Conservation (phyloP, 2,797 vertebrate genomes). For the Carcharodon carcharias region DNA sequence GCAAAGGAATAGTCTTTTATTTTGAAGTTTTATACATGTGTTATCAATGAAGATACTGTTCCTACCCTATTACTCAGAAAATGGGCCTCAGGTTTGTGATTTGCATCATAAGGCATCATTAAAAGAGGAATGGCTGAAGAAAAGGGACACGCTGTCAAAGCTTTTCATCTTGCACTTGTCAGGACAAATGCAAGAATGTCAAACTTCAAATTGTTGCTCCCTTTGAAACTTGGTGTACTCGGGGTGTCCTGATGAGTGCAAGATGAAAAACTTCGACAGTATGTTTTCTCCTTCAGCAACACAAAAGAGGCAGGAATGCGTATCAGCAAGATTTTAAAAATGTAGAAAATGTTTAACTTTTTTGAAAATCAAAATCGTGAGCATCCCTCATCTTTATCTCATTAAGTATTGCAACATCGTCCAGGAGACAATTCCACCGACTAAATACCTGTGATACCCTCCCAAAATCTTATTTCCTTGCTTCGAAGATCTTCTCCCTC, state of each 20-base stretch:
- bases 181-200: no score
- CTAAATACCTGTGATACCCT: not conserved
- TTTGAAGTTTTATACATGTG: not conserved
- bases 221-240: no score
- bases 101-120: not conserved
- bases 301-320: no score
- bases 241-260: no score
- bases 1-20: not conserved
- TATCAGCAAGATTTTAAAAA: not conserved
- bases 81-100: not conserved
- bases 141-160: no score
- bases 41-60: not conserved
- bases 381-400: not conserved
- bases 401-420: not conserved
- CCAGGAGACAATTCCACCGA: not conserved
- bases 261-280: no score
- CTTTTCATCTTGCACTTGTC: no score
- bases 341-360: not conserved
- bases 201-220: no score
- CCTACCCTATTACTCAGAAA: not conserved
- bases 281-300: no score
- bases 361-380: not conserved
- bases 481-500: not conserved
- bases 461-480: not conserved
- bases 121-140: not conserved